These are phyloP conservation scores for Daphoenositta chrysoptera DNA, from an alignment of 2,113 vertebrate genomes.

Conservation along the genomic window DNA sequence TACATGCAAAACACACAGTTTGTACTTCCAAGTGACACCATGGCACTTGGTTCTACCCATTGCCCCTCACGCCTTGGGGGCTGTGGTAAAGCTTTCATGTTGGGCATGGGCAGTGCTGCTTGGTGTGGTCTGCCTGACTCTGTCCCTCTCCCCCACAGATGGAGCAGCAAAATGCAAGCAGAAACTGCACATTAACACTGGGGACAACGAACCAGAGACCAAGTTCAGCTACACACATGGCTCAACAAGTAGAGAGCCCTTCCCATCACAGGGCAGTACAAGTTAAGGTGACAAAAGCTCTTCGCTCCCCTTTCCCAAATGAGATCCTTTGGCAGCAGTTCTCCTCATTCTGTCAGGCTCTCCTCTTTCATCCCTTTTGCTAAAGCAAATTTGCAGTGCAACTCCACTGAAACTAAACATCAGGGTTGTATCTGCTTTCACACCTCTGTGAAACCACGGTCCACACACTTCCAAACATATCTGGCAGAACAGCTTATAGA, in stretches of 20 bases:
- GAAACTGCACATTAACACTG: not conserved
- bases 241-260: not conserved
- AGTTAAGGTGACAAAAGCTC: not conserved
- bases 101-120: not conserved
- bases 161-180: not conserved
- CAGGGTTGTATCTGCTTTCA: not conserved
- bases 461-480: not conserved
- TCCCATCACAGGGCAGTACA: not conserved
- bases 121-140: not conserved
- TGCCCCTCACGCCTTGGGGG: not conserved
- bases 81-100: not conserved
- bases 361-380: not conserved
- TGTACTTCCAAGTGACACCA: not conserved
- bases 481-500: not conserved
- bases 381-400: not conserved
- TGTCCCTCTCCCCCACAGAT: not conserved
- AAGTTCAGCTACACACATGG: not conserved
- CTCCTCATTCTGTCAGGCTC: not conserved
- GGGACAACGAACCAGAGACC: not conserved
- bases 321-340: not conserved
- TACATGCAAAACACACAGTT: not conserved
- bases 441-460: not conserved
- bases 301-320: not conserved
- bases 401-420: not conserved
- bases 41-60: not conserved